Conservation (phyloP, 2,113 vertebrate species). For the Phylloscopus whistleri region DNA sequence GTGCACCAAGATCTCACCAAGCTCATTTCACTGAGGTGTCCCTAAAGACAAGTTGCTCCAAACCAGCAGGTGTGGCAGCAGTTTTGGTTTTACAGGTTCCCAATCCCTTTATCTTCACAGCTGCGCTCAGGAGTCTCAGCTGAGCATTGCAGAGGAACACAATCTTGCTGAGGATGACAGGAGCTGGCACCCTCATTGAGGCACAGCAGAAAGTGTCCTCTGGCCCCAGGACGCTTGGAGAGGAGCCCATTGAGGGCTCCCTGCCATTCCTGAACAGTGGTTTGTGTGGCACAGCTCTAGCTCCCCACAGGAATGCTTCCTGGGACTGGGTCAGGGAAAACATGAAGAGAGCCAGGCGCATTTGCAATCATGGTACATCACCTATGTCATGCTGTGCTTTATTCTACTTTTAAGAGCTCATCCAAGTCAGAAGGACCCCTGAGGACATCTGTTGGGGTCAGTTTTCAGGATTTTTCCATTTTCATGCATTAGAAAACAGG, state of each 20-base stretch:
- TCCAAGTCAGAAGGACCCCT: not conserved
- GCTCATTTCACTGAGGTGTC: not conserved
- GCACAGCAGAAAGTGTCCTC: not conserved
- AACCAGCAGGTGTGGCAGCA: not conserved
- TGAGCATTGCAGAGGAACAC: not conserved
- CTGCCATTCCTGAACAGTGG: not conserved
- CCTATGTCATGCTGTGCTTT: not conserved
- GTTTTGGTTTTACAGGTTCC: not conserved
- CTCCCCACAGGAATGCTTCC: not conserved
- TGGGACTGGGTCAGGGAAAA: not conserved
- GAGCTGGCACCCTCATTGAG: not conserved
- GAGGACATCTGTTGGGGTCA: not conserved
- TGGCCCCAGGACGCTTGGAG: not conserved
- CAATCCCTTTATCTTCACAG: not conserved
- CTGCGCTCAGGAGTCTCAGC: not conserved
- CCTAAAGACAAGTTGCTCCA: not conserved
- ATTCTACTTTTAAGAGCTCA: not conserved
- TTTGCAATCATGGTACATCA: not conserved
- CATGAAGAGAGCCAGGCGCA: rapidly evolving
- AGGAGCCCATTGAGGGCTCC: not conserved
- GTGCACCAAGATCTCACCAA: not conserved
- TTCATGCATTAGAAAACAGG: not conserved
- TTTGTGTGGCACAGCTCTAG: not conserved
- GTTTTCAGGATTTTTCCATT: not conserved
- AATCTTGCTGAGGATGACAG: not conserved